Conservation (phyloP, 1,140 invertebrate genomes). For the Pseudomyrmex dendroicus region DNA sequence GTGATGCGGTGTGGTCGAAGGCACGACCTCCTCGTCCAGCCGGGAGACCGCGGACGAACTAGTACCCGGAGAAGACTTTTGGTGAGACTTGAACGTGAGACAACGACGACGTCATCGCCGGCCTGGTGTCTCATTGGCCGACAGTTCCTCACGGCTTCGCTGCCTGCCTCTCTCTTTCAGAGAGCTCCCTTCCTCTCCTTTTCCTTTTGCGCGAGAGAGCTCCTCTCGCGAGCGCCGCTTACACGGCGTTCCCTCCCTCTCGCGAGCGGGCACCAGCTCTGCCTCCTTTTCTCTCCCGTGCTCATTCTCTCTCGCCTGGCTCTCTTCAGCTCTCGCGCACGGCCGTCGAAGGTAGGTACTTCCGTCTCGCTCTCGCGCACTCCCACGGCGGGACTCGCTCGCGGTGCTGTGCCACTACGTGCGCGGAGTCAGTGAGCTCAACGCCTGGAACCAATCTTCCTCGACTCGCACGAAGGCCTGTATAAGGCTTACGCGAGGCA, state of each 20-base stretch:
- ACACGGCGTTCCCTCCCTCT: constrained; percentile 42
- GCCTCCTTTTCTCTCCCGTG: neutral
- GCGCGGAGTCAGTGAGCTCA: constrained; percentile 74
- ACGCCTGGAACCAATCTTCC: constrained; percentile 73
- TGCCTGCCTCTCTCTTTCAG: constrained; percentile 72
- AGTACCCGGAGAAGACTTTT: constrained; percentile 77
- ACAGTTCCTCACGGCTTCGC: constrained; percentile 70
- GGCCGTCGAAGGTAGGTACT: constrained; percentile 53
- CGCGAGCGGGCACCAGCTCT: neutral
- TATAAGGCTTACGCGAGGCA: constrained; percentile 19
- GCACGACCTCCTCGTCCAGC: constrained; percentile 77
- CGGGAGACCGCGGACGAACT: constrained; percentile 83
- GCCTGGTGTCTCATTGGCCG: constrained; percentile 76
- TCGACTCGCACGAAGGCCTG: constrained; percentile 41
- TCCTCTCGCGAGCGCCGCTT: constrained; percentile 64
- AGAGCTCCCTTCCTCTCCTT: constrained; percentile 74
- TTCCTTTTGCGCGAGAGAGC: constrained; percentile 64
- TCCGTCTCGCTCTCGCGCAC: constrained; percentile 56
- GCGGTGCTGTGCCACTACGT: constrained; percentile 56
- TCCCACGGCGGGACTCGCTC: constrained; percentile 61
- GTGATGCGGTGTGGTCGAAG: constrained; percentile 34
- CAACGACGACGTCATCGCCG: constrained; percentile 76
- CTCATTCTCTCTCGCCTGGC: constrained; percentile 49
- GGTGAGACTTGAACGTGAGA: constrained; percentile 78
- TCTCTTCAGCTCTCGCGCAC: neutral